Percentiles rank a stretch among this genome's conserved stretches.
Conservation (phyloP, 1,140 invertebrate species). For the Eriosoma lanigerum region DNA sequence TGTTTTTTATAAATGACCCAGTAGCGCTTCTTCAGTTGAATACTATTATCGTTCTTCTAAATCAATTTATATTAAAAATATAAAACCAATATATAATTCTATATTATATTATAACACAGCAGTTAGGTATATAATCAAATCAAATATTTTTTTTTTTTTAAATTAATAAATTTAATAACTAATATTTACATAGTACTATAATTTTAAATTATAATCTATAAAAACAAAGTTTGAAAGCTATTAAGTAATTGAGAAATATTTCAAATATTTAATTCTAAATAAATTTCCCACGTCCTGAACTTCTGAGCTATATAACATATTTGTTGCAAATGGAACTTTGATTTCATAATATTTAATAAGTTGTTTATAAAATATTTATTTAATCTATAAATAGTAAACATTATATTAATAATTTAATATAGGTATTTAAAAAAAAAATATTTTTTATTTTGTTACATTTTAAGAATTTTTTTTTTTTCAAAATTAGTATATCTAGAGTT, state of each 20-base stretch:
- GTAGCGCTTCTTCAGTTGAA: too few species aligned
- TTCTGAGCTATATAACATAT: not conserved
- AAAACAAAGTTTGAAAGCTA: not conserved
- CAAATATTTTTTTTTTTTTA: not conserved
- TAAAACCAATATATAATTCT: too few species aligned
- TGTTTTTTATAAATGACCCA: not conserved
- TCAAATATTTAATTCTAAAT: not conserved
- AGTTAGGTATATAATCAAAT: too few species aligned
- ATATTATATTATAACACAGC: too few species aligned
- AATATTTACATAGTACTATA: not conserved
- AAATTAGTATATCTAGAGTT: too few species aligned
- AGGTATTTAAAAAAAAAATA: not conserved
- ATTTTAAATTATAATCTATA: not conserved
- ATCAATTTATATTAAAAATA: too few species aligned
- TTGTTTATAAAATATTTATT: not conserved
- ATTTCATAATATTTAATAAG: too few species aligned
- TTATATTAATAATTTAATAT: not conserved
- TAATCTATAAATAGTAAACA: too few species aligned
- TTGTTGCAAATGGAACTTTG: too few species aligned
- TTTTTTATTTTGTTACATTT: not conserved
- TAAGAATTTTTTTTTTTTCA: too few species aligned
- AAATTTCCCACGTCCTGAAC: not conserved
- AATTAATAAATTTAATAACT: not conserved
- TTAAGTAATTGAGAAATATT: too few species aligned
- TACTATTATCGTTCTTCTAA: too few species aligned